These are phyloP conservation scores for Platycheirus albimanus DNA, from an alignment of 2,888 invertebrate genomes.

Conservation along the genomic window DNA sequence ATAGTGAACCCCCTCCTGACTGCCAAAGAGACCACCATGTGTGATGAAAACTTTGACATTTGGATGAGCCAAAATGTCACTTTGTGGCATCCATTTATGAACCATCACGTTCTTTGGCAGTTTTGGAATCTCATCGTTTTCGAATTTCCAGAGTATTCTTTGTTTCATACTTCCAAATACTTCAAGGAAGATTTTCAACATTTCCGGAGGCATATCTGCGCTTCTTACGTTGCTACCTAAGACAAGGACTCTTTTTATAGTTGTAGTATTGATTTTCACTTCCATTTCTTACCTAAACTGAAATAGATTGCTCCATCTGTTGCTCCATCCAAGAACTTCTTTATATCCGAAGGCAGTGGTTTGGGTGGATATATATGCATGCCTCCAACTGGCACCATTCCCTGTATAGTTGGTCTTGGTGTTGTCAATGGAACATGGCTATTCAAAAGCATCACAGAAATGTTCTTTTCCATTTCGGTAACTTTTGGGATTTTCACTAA, in stretches of 20 bases:
- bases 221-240: constrained; percentile 82
- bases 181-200: constrained; percentile 80
- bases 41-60: constrained; percentile 83
- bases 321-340: constrained; percentile 82
- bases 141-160: constrained; percentile 83
- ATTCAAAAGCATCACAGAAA: constrained; percentile 83
- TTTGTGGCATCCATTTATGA: constrained; percentile 84
- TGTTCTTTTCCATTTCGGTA: constrained; percentile 82
- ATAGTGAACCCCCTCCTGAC: constrained; percentile 82
- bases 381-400: constrained; percentile 84
- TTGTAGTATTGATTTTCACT: neutral
- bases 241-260: neutral
- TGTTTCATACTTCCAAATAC: constrained; percentile 82
- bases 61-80: constrained; percentile 83
- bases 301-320: constrained; percentile 83
- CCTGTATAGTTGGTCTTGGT: constrained; percentile 82
- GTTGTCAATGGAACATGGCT: constrained; percentile 83
- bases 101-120: constrained; percentile 83
- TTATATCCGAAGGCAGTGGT: constrained; percentile 79
- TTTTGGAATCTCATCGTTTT: constrained; percentile 80
- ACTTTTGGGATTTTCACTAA: constrained; percentile 81
- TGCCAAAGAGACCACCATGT: constrained; percentile 82
- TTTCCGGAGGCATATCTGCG: constrained; percentile 81
- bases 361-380: constrained; percentile 83
- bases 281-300: constrained; percentile 79